Evolutionary conservation across 2,888 invertebrate species (phyloP).

Genomic region (Tachystola acroxantha): DNA sequence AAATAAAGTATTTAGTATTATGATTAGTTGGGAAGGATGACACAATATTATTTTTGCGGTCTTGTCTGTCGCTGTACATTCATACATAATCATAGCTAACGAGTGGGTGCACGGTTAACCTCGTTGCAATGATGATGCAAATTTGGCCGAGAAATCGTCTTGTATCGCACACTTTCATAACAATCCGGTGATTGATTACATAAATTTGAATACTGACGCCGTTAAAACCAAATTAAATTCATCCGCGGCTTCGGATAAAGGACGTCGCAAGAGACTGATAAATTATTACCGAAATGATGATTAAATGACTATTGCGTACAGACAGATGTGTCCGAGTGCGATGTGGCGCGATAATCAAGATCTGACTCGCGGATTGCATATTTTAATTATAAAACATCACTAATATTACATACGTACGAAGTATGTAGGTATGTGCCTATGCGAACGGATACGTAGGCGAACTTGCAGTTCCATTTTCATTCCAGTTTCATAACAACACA

Average conservation of each 20-base stretch:
- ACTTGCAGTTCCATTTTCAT: no score
- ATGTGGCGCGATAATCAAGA: constrained; percentile 10
- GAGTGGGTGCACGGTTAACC: constrained; percentile 41
- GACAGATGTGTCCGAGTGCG: constrained; percentile 28
- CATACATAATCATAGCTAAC: constrained; percentile 12
- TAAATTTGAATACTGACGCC: constrained; percentile 70
- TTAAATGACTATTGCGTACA: constrained; percentile 58
- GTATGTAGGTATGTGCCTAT: no score
- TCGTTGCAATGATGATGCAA: constrained; percentile 64
- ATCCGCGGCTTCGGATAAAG: constrained; percentile 67
- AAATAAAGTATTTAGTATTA: no score
- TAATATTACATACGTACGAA: no score
- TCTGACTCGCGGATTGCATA: neutral
- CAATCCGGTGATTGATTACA: constrained; percentile 74
- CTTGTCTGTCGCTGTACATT: neutral
- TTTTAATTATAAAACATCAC: no score
- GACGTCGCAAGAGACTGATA: constrained; percentile 63
- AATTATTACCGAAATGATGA: constrained; percentile 62
- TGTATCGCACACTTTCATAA: constrained; percentile 74
- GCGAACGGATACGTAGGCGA: no score
- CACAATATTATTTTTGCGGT: neutral
- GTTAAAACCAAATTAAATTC: constrained; percentile 73
- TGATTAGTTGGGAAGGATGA: no score
- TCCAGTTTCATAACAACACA: no score
- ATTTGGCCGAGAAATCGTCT: constrained; percentile 66